Evolutionary conservation across 2,888 invertebrate species (phyloP).

Genomic region (Norana najaformis): DNA sequence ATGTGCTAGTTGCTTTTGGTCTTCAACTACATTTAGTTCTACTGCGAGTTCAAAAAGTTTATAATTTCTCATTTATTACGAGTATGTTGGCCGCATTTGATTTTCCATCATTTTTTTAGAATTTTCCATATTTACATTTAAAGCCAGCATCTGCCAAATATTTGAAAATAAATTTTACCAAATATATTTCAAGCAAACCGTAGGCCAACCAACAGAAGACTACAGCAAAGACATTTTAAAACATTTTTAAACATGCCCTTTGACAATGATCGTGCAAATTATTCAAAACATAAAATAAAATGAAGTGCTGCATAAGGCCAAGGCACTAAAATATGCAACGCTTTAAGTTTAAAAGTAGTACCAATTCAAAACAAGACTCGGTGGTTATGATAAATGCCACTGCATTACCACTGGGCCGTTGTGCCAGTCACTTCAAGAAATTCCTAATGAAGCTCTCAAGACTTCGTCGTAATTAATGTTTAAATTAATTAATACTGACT

Average conservation of each 20-base stretch:
- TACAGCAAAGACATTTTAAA: background rate
- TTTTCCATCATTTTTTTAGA: background rate
- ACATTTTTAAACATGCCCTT: background rate
- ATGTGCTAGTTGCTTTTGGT: background rate
- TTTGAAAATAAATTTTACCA: no score
- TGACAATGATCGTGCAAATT: background rate
- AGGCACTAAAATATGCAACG: background rate
- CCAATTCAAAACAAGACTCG: background rate
- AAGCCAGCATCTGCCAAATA: no score
- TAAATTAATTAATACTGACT: constrained; percentile 1
- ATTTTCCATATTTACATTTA: background rate
- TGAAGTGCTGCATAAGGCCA: background rate
- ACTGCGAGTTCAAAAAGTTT: no score
- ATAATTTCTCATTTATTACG: no score
- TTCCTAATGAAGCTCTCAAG: background rate
- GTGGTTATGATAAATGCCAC: background rate
- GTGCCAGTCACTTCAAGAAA: background rate
- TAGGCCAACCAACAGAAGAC: background rate
- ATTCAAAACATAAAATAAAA: background rate
- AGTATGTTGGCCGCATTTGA: background rate
- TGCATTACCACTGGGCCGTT: background rate
- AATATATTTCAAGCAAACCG: background rate
- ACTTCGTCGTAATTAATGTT: background rate
- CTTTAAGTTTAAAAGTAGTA: background rate
- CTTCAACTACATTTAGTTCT: background rate